Conservation (phyloP, 2,888 invertebrate genomes). For the Eristalinus sepulchralis region DNA sequence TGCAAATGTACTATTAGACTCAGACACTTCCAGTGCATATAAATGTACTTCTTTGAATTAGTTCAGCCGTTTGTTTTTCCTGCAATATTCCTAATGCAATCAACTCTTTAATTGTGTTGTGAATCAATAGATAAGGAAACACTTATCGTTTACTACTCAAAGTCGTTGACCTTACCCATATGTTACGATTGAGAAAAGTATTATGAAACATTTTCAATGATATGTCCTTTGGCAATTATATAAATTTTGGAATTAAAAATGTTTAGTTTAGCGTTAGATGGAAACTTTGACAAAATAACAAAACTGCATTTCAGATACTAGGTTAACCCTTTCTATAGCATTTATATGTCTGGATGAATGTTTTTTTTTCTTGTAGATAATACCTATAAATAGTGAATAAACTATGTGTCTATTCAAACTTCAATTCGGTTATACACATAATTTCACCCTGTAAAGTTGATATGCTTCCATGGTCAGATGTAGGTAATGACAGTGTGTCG, state of each 20-base stretch:
- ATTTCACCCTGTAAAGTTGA: slow-evolving; percentile 29
- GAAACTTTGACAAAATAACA: too few species aligned
- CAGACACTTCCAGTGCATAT: neutral
- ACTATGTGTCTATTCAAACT: neutral
- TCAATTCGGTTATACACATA: neutral
- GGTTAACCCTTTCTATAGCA: too few species aligned
- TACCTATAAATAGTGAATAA: neutral
- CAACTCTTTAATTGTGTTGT: neutral
- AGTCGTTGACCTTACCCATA: slow-evolving; percentile 3
- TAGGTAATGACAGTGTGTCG: slow-evolving; percentile 35
- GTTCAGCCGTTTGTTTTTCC: neutral
- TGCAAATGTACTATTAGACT: neutral
- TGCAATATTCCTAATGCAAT: neutral
- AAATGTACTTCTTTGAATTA: neutral
- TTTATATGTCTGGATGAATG: too few species aligned
- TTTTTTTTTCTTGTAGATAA: neutral
- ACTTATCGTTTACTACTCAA: neutral
- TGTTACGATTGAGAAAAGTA: too few species aligned
- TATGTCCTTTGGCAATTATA: too few species aligned
- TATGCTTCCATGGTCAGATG: slow-evolving; percentile 19
- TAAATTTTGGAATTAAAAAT: too few species aligned
- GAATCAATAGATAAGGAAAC: neutral
- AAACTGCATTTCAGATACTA: too few species aligned
- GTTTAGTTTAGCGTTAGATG: too few species aligned
- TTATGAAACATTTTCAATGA: too few species aligned